Evolutionary conservation across 2,888 invertebrate genomes (phyloP), one percentile per base, ranked within the genome.

Genomic region (Siphonodentalium dalli): DNA sequence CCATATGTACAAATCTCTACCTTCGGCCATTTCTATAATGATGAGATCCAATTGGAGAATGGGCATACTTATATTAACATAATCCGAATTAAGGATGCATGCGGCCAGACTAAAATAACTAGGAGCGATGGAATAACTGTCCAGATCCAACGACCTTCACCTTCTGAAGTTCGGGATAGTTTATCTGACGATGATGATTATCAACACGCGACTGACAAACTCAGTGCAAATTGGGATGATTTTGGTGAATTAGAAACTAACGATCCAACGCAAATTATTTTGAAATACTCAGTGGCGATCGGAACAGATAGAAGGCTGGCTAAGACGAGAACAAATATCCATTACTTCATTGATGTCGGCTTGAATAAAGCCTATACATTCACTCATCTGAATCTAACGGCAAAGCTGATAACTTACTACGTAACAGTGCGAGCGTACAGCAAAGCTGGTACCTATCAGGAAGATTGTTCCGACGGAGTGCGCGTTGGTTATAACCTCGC

Each of bases 401-500:
- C 48, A 31, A 58, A 52, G 20, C 38, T 37, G 6, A 38, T 48
- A 5, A 37, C 24, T n/a, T 65, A 65, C 33, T 63, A 59, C 39
- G 42, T 61, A 27, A 65, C 63, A 20, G 61, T 65, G 20, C 49
- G 65, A 18, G 65, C 56, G 6, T 52, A 63, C 41, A 61, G 61
- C 33, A 21, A 44, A 5, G 50, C 63, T 21, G 60, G 61, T 9
- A 55, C 51, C 20, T 54, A 47, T 27, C 37, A 44, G 23, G 63
- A 63, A 45, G 54, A 51, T 8, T 59, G 40, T 24, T 56, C 63
- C 2, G 54, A 61, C 52, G 65, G 65, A 13, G 45, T 65, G 9
- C 31, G 33, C 43, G 61, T 58, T 31, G 61, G 61, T 8, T 54
- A 26, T 31, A 20, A 21, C 5, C 38, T 28, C 7, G 45, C 15